Percentiles rank a stretch among this genome's conserved stretches.
Evolutionary conservation across 2,113 vertebrate species (phyloP).

Genomic region (Calypte anna): DNA sequence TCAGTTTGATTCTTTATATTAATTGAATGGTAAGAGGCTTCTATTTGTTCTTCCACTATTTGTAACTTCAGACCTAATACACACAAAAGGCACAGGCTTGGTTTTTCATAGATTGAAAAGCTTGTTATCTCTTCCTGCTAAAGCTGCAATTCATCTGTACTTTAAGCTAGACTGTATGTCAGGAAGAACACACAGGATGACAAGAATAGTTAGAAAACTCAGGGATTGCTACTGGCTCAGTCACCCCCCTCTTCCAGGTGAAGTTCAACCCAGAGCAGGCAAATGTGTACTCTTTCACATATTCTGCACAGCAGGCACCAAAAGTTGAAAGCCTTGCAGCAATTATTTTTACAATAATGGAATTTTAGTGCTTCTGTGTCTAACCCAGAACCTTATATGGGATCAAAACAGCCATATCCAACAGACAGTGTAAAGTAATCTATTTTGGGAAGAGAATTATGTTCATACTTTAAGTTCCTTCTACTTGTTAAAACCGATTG

Average conservation of each 20-base stretch:
- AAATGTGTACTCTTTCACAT: rapidly evolving
- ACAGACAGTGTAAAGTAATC: neutral
- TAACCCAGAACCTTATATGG: neutral
- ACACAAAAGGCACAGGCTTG: rapidly evolving
- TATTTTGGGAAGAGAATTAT: constrained; percentile 8
- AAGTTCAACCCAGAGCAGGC: neutral
- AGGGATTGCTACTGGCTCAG: neutral
- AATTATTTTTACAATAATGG: constrained; percentile 22
- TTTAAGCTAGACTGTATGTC: neutral
- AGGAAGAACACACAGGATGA: rapidly evolving
- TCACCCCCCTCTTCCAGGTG: rapidly evolving
- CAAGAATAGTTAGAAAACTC: neutral
- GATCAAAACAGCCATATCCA: neutral
- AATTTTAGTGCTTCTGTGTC: neutral
- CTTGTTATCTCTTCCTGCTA: neutral
- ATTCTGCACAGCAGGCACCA: neutral
- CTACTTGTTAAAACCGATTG: neutral
- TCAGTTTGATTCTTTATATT: neutral
- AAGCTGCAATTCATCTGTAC: neutral
- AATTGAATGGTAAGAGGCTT: neutral
- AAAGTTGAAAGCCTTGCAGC: neutral
- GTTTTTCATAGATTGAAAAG: neutral
- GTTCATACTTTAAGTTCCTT: neutral
- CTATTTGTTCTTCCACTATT: neutral
- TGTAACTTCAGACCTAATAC: neutral